Evolutionary conservation across 1,140 invertebrate genomes (phyloP).

Genomic region (Macrobrachium rosenbergii): DNA sequence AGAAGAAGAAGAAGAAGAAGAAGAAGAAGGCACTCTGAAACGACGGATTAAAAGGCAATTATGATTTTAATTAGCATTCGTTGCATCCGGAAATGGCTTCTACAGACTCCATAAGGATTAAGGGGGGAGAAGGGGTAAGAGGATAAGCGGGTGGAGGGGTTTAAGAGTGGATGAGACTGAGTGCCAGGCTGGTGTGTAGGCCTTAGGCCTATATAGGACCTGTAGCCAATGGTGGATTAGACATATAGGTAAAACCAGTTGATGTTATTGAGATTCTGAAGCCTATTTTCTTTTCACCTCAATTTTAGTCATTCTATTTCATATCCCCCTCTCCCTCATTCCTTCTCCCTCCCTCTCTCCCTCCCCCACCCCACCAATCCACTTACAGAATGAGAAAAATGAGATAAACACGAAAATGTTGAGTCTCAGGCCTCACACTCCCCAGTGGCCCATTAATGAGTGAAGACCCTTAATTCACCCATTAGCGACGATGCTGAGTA

Average conservation of each 20-base stretch:
- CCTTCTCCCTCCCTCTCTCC: background rate
- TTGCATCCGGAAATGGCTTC: background rate
- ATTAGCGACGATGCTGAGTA: too few species aligned
- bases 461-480: too few species aligned
- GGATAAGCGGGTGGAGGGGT: background rate
- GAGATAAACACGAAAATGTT: too few species aligned
- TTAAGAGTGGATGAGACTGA: background rate
- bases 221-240: too few species aligned
- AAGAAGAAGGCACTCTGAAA: background rate
- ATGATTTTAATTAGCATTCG: too few species aligned
- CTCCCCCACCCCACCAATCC: background rate
- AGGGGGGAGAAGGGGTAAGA: background rate
- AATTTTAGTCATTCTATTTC: background rate
- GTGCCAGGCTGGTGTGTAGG: too few species aligned
- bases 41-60: too few species aligned
- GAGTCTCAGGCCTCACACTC: too few species aligned
- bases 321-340: background rate
- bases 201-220: too few species aligned
- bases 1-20: background rate
- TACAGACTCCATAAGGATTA: background rate
- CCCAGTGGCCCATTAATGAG: too few species aligned
- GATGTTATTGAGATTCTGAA: too few species aligned
- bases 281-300: background rate
- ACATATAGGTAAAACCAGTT: too few species aligned
- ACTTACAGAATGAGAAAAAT: background rate